Conservation (phyloP, 2,113 vertebrate species). For the Anas platyrhynchos region DNA sequence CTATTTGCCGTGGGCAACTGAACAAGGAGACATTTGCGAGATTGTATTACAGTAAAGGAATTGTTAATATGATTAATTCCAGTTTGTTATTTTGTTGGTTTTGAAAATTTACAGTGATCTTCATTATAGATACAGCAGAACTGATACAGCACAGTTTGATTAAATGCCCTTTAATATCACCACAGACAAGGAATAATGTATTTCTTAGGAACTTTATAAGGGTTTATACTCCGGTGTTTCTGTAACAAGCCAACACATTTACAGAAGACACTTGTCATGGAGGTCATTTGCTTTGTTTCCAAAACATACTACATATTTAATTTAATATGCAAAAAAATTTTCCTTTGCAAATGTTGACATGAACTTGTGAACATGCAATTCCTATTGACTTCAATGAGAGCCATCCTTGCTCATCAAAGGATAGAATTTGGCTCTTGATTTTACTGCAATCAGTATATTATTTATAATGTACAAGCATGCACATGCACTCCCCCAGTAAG, state of each 20-base stretch:
- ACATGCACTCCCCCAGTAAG: slow-evolving; percentile 32
- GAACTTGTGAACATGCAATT: neutral
- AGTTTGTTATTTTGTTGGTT: neutral
- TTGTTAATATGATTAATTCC: neutral
- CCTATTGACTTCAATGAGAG: neutral
- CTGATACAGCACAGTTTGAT: neutral
- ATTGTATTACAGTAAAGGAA: neutral
- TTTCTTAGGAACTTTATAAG: neutral
- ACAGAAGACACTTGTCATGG: neutral
- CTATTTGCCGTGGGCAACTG: slow-evolving; percentile 5
- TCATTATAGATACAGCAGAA: neutral
- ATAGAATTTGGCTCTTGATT: slow-evolving; percentile 47
- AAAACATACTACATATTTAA: neutral
- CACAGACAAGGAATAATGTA: neutral
- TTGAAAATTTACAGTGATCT: neutral
- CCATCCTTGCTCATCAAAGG: slow-evolving; percentile 17
- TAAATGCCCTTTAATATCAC: neutral
- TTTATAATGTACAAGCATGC: slow-evolving; percentile 34
- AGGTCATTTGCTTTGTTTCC: slow-evolving; percentile 18
- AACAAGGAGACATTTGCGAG: neutral
- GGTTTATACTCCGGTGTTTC: neutral
- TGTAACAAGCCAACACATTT: neutral
- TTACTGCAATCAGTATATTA: slow-evolving; percentile 50
- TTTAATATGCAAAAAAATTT: neutral
- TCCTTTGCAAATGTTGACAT: slow-evolving; percentile 7